These are phyloP conservation scores for Spermophilus dauricus DNA, from an alignment of 2,113 vertebrate species.

Conservation along the genomic window DNA sequence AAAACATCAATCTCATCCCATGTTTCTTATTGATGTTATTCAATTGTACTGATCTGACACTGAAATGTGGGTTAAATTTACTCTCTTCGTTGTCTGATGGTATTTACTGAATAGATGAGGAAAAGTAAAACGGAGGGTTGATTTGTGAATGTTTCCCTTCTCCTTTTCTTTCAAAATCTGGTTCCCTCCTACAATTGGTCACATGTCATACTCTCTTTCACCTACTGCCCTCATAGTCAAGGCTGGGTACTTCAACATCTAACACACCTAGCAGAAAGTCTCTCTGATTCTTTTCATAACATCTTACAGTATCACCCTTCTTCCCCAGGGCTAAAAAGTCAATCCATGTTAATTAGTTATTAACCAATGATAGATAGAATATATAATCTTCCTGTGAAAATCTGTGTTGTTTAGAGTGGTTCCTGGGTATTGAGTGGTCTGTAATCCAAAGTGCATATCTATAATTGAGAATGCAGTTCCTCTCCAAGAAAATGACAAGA, in stretches of 20 bases:
- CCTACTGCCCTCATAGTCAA: not conserved
- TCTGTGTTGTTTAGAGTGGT: not conserved
- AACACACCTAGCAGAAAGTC: not conserved
- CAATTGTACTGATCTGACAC: not conserved
- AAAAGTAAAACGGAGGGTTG: not conserved
- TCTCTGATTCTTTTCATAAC: not conserved
- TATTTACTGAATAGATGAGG: not conserved
- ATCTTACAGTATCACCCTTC: not conserved
- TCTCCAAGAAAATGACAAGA: not conserved
- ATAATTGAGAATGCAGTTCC: not conserved
- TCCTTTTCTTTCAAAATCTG: not conserved
- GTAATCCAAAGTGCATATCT: not conserved
- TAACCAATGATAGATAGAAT: not conserved
- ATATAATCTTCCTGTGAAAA: not conserved
- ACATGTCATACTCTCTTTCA: not conserved
- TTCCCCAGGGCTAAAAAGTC: not conserved
- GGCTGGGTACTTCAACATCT: not conserved
- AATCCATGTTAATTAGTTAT: not conserved
- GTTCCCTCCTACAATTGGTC: not conserved
- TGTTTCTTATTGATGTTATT: not conserved
- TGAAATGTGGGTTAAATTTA: not conserved
- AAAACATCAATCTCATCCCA: not conserved
- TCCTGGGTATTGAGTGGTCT: not conserved
- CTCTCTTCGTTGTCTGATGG: not conserved
- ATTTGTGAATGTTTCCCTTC: not conserved